Evolutionary conservation across 2,888 invertebrate species (phyloP).

Genomic region (Microchrysa polita): DNA sequence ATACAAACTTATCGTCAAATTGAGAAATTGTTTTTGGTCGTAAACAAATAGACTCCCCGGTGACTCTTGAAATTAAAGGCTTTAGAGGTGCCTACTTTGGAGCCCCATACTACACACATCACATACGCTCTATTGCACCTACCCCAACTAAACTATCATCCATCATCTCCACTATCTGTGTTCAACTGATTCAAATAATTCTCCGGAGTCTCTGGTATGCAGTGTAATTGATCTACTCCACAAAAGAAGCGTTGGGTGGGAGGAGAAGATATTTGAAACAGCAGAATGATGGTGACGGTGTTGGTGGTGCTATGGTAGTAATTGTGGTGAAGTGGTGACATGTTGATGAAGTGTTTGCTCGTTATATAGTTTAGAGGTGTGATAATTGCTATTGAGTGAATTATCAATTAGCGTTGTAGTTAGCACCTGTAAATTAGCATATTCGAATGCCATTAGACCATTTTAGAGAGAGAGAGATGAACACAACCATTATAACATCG

Average conservation of each 20-base stretch:
- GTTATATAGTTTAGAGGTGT: conserved; percentile 40
- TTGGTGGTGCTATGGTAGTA: no score
- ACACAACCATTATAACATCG: conserved; percentile 1
- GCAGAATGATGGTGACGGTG: not conserved
- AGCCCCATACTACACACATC: not conserved
- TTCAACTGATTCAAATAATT: no score
- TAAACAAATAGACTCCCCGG: conserved; percentile 17
- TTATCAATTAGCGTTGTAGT: conserved; percentile 33
- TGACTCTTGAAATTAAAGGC: no score
- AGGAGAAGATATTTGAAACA: no score
- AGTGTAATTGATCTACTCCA: no score
- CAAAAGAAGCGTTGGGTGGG: not conserved
- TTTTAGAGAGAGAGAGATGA: conserved; percentile 22
- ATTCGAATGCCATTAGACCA: conserved; percentile 39
- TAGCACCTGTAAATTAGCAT: conserved; percentile 42
- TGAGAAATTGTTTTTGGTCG: conserved; percentile 37
- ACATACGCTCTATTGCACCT: no score
- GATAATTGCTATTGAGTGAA: conserved; percentile 41
- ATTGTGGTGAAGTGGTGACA: not conserved
- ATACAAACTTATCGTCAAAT: conserved; percentile 27
- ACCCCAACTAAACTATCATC: no score
- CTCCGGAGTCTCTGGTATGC: no score
- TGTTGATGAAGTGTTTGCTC: conserved; percentile 28
- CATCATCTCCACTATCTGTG: no score
- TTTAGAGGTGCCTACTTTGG: no score